Conservation (phyloP, 2,113 vertebrate genomes). For the Zosterops borbonicus region DNA sequence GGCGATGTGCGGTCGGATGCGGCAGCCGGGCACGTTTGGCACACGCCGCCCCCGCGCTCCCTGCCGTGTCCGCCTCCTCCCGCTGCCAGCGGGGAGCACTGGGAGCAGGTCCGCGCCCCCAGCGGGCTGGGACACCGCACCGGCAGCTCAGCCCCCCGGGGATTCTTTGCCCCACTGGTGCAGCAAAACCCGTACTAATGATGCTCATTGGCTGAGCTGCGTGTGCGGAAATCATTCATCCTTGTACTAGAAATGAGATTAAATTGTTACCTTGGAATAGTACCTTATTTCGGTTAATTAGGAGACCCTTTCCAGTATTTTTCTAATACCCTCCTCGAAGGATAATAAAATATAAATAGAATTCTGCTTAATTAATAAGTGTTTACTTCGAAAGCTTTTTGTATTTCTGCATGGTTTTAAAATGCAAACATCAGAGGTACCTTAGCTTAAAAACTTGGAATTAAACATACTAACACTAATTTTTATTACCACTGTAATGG, state of each 20-base stretch:
- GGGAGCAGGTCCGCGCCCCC: not conserved
- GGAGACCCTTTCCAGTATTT: not conserved
- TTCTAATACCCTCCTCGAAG: not conserved
- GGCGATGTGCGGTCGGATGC: accelerated
- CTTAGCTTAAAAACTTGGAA: not conserved
- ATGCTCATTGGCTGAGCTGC: accelerated
- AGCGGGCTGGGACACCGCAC: not conserved
- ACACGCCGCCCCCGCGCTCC: not conserved
- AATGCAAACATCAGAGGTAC: not conserved
- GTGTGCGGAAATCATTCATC: accelerated
- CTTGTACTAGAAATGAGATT: accelerated
- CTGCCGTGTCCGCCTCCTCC: accelerated
- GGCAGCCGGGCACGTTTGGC: accelerated
- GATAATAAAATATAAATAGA: not conserved
- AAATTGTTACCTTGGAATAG: not conserved
- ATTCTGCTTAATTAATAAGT: not conserved
- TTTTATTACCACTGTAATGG: not conserved
- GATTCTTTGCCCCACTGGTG: accelerated
- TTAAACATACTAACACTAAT: not conserved
- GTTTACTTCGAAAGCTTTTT: not conserved
- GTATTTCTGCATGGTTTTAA: not conserved
- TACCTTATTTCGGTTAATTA: accelerated
- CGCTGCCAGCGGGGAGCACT: not conserved
- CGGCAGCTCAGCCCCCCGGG: not conserved
- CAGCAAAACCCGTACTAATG: accelerated